Base-by-base conservation (phyloP, 1,140 invertebrate species). In the Copidosoma floridanum region DNA sequence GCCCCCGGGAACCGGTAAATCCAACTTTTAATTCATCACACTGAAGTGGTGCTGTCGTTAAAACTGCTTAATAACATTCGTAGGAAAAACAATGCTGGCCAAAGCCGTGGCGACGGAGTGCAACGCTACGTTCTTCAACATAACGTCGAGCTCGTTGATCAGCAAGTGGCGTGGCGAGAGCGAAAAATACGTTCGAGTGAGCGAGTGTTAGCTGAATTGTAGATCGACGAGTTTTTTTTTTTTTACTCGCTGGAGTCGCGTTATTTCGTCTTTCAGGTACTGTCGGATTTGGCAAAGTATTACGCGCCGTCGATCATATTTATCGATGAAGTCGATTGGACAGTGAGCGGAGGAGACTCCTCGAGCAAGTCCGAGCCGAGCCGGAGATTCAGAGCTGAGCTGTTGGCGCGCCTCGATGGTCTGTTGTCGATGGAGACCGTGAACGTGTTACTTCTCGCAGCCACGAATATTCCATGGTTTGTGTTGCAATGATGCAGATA, bases 161-260 rank as follows among this genome's bases (percentile, higher is more conserved):
- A 94, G 92, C 69, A 97, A 97, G 80, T 97, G 94, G 94, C 82
- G 95, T 51, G 95, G 94, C 0, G 94, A 98, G 67, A 96, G 93
- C 0, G 94, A 97, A 81, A 97, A 96, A 77, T 87, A 95, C 63
- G 84, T 95, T 35, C 86, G 91, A 72, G 90, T 89, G 70, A 79
- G 84, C 74, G 41, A 26, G 14, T n/a, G 50, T 35, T 20, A 11
- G 18, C 23, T 57, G 12, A 32, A 57, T 27, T 2, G 10, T 47
- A 8, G 29, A 32, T 32, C 29, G 6, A 12, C 29, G 29, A 12
- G 12, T 43, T 16, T 11, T 20, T n/a, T 41, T 41, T 6, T 29
- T 8, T 16, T 7, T 20, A 12, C 37, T 16, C 41, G 6, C 29
- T 32, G 6, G 29, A 32, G 12, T 32, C 29, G 29, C 6, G 29